phyloP scores from a whole-genome alignment of 2,888 invertebrate genomes.

The Dasypogon diadema region DNA sequence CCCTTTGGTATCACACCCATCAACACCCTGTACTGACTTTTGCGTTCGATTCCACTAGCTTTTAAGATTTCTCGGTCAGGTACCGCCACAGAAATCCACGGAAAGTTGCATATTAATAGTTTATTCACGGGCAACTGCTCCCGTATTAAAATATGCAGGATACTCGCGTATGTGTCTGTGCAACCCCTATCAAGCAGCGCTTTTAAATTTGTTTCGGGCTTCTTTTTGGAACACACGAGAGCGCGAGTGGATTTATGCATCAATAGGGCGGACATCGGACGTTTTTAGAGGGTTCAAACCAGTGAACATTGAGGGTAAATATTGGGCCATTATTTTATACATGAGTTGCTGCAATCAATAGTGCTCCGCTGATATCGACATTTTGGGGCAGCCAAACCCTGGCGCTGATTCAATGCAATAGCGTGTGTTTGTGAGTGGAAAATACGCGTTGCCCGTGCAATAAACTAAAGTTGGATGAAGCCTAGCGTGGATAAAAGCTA shows the following conservation, averaged over 20 bases:
- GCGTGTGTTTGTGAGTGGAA: constrained; percentile 39
- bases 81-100: constrained; percentile 11
- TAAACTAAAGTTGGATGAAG: constrained; percentile 60
- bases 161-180: background rate
- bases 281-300: constrained; percentile 55
- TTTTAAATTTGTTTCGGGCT: constrained; percentile 33
- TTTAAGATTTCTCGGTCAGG: constrained; percentile 25
- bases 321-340: constrained; percentile 65
- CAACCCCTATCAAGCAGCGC: constrained; percentile 8
- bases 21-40: background rate
- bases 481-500: constrained; percentile 63
- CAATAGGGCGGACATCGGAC: constrained; percentile 49
- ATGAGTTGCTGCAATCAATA: constrained; percentile 63
- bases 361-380: constrained; percentile 52
- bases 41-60: background rate
- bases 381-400: background rate
- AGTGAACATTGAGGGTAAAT: constrained; percentile 61
- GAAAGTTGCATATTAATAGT: constrained; percentile 41
- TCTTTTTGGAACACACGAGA: constrained; percentile 24
- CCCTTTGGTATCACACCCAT: background rate
- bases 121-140: constrained; percentile 28
- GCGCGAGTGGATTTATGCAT: constrained; percentile 48
- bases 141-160: constrained; percentile 36
- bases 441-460: constrained; percentile 51
- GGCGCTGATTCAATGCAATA: background rate